Evolutionary conservation across 2,113 vertebrate species (phyloP).

Genomic region (Charina bottae): DNA sequence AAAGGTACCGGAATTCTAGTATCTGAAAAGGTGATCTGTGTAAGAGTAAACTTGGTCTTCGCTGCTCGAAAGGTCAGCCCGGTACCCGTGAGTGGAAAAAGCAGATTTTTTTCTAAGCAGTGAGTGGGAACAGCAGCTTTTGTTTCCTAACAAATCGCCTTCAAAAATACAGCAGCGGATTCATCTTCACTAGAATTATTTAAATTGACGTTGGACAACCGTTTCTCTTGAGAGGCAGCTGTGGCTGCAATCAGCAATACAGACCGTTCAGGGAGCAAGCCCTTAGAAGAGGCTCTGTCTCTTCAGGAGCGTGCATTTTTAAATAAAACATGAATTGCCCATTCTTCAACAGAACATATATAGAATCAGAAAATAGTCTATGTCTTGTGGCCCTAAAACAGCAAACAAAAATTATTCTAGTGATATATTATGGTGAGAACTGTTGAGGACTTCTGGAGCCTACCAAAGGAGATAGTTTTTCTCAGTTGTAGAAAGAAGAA

Average conservation of each 20-base stretch:
- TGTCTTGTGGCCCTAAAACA: neutral
- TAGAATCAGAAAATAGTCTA: neutral
- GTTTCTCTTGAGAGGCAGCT: neutral
- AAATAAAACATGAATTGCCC: neutral
- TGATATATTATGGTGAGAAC: neutral
- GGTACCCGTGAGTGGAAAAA: neutral
- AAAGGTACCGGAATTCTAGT: neutral
- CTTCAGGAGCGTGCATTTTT: neutral
- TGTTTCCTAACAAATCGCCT: neutral
- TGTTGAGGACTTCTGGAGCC: neutral
- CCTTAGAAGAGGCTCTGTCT: neutral
- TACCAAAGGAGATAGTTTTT: neutral
- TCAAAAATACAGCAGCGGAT: neutral
- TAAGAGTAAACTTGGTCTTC: neutral
- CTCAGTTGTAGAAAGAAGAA: neutral
- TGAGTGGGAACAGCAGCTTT: neutral
- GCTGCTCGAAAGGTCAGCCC: neutral
- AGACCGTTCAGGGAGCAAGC: neutral
- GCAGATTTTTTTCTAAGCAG: neutral
- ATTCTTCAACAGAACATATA: neutral
- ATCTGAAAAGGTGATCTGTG: neutral
- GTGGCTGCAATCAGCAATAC: neutral
- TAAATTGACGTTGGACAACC: neutral
- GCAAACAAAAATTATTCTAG: neutral
- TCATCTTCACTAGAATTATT: neutral